Percentiles rank a stretch among this genome's conserved stretches.
Evolutionary conservation across 1,140 invertebrate species (phyloP).

Genomic region (Scylla paramamosain): DNA sequence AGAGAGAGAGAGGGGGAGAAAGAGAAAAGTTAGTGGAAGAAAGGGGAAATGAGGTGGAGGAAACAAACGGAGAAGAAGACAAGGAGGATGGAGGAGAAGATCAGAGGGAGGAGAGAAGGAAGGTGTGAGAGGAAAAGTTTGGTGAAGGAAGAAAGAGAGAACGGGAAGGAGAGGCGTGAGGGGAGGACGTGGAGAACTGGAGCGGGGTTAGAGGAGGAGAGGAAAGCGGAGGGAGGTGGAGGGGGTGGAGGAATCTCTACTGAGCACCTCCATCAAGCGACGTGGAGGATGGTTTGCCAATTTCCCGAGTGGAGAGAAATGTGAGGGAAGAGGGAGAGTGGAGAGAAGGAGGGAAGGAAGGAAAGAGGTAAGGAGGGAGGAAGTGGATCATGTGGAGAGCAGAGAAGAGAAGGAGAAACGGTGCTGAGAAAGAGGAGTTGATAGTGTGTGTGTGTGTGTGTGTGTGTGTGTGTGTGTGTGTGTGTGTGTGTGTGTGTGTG

Average conservation of each 20-base stretch:
- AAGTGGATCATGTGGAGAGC: neutral
- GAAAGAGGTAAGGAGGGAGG: neutral
- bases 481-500: neutral
- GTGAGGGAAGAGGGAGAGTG: neutral
- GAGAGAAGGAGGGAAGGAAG: neutral
- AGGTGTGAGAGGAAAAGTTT: no score
- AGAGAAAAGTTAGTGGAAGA: neutral
- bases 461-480: conserved; percentile 12
- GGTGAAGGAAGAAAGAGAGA: no score
- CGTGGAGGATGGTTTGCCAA: no score
- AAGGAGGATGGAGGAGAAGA: neutral
- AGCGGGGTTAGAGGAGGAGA: no score
- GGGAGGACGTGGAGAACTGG: no score
- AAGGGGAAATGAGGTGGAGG: neutral
- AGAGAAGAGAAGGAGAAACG: neutral
- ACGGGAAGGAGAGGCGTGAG: no score
- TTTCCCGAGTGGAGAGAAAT: neutral
- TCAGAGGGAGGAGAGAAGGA: no score
- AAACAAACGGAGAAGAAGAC: neutral
- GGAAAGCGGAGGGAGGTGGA: neutral
- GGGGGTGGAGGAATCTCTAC: neutral
- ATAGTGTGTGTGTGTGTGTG: neutral
- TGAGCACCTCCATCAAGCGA: no score
- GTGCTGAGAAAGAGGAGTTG: neutral
- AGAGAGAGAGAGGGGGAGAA: no score